Evolutionary conservation across 2,113 vertebrate species (phyloP), one percentile per base, ranked within the genome.

Genomic region (Puffinus mauretanicus): DNA sequence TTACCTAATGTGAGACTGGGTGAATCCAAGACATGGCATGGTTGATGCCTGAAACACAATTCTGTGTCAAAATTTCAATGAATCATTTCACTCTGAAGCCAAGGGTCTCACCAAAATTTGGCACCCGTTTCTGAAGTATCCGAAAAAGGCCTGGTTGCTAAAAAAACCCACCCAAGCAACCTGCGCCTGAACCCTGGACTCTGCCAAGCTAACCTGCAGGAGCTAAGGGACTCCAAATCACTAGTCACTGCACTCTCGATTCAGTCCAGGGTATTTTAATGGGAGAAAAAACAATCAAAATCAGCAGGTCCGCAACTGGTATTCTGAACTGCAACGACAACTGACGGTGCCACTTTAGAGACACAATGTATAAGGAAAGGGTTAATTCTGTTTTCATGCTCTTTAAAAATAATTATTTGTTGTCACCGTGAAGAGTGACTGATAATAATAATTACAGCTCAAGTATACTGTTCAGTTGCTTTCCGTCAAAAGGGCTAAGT

Each of bases 351-450:
- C 38, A 16, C 46, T 73, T 55, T 7, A 69, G 75, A 52, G 16
- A 82, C 19, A 51, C 20, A 30, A 26, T 38, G 51, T 20, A 16
- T 36, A 16, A 66, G 26, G 88, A 90, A 97, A 93, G 86, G 64
- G 80, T 95, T 96, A 88, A 78, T 91, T 92, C 66, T 96, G 87
- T 90, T 97, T 97, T 89, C 81, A 32, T 86, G 79, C 78, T 77
- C 91, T 93, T 94, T 32, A 20, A 85, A 90, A 93, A 88, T 93
- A 94, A 87, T 88, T 82, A 70, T 93, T 96, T 95, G 66, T 91
- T 93, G 86, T 95, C 77, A 52, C 12, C 2, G 1, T 86, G 79
- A 79, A 93, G 71, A 78, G 16, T 46, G 92, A 87, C 46, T 69
- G 96, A 96, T 89, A 85, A 82, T 12, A 66, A 88, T 94, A 93